Evolutionary conservation across 2,888 invertebrate species (phyloP), one percentile per base, ranked within the genome.

Genomic region (Nysson spinosus): DNA sequence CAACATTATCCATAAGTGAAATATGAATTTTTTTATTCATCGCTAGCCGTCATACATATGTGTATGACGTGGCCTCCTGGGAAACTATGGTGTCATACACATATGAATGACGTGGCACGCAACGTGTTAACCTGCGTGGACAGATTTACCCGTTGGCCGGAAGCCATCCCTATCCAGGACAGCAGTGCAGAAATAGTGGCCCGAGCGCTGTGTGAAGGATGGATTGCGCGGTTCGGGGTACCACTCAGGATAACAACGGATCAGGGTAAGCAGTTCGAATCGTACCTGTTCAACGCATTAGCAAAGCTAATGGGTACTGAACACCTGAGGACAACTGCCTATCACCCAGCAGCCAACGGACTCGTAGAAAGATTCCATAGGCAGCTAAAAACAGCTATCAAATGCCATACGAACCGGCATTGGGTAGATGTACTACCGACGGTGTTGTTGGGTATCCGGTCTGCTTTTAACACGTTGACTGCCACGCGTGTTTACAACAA

Each of bases 141-240:
- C n/a, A n/a, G n/a, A n/a, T n/a, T 52, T 16, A 20, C 52, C 0
- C 12, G 43, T 0, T 52, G 24, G 26, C 52, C 43, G 0, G 26
- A 34, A 4, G 52, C 43, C 0, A n/a, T 32, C 6, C 32, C 40
- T 2, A 6, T 37, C 1, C 3, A 1, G 11, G 49, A 49, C 14
- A 32, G 11, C n/a, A 9, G 3, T 0, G 37, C 26, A 4, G 19
- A 37, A 12, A 16, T 22, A 12, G n/a, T 39, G 0, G 11, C 17
- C 5, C 16, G 17, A 19, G 63, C 56, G 0, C 44, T 80, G 16
- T 19, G 64, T n/a, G 3, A 30, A 0, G 24, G 30, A 1, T 77
- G 77, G 71, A 62, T 78, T 16, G 14, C 56, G 6, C 58, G 50
- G 2, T 78, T 60, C 12, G 69, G 73, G 1, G 52, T 64, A 3